These are phyloP conservation scores for Diplodus puntazzo DNA, from an alignment of 2,797 vertebrate genomes.

Conservation along the genomic window DNA sequence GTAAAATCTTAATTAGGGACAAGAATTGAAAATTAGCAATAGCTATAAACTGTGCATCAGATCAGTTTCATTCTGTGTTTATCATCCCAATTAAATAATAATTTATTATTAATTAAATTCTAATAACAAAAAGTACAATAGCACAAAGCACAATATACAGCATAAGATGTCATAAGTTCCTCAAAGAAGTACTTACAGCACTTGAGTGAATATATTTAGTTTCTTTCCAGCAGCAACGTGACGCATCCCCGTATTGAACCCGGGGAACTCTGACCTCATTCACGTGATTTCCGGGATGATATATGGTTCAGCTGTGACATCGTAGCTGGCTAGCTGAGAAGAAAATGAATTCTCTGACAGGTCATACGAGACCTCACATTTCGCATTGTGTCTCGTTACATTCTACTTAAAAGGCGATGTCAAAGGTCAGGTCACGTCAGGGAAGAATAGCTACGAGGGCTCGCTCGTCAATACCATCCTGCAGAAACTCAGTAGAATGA, in stretches of 20 bases:
- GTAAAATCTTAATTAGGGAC: too few species aligned
- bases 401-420: conserved; percentile 45
- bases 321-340: conserved; percentile 51
- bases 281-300: conserved; percentile 42
- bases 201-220: not conserved
- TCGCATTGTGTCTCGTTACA: conserved; percentile 68
- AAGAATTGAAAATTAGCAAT: too few species aligned
- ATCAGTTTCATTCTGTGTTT: too few species aligned
- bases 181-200: not conserved
- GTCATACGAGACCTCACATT: conserved; percentile 60
- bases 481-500: conserved; percentile 18
- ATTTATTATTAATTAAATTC: too few species aligned
- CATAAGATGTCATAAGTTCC: not conserved
- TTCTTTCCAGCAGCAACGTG: conserved; percentile 13
- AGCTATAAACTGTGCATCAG: too few species aligned
- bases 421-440: conserved; percentile 62
- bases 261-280: conserved; percentile 48
- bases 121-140: not conserved
- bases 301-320: conserved; percentile 57
- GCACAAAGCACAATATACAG: not conserved
- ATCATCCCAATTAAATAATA: too few species aligned
- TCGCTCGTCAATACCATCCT: conserved; percentile 24
- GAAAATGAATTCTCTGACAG: conserved; percentile 56
- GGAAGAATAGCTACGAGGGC: conserved; percentile 49
- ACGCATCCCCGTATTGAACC: conserved; percentile 27